Evolutionary conservation across 2,113 vertebrate genomes (phyloP).

Genomic region (Tragelaphus scriptus): DNA sequence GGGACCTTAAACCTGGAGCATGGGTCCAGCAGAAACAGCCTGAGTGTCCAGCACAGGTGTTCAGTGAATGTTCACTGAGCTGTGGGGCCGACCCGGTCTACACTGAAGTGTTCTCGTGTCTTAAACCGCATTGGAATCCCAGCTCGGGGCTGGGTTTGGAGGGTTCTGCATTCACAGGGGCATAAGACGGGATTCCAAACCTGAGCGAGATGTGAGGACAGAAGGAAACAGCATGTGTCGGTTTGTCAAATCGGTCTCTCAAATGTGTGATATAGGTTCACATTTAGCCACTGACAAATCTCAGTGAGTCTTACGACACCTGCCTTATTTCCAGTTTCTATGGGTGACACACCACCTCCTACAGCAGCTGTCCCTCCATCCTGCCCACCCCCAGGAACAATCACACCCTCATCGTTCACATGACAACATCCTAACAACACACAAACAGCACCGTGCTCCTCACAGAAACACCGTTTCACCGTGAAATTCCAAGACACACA

Average conservation of each 20-base stretch:
- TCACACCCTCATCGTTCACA: neutral
- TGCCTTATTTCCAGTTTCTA: neutral
- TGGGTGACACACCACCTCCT: neutral
- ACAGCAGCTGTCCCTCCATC: neutral
- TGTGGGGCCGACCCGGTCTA: neutral
- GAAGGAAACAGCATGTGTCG: neutral
- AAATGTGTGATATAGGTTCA: neutral
- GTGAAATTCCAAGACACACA: neutral
- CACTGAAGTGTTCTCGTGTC: neutral
- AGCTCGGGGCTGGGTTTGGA: neutral
- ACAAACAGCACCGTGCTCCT: slow-evolving; percentile 34
- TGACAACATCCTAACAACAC: slow-evolving; percentile 39
- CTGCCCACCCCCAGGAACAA: neutral
- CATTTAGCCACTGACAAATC: neutral
- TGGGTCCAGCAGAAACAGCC: neutral
- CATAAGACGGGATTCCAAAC: neutral
- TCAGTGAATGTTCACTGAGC: neutral
- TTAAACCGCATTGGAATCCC: neutral
- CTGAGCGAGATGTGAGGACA: neutral
- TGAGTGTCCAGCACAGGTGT: neutral
- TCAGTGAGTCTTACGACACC: neutral
- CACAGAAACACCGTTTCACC: neutral
- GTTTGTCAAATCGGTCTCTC: neutral
- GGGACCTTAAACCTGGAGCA: neutral
- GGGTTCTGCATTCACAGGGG: neutral